Evolutionary conservation across 1,140 invertebrate genomes (phyloP).

Genomic region (Macrosteles quadrilineatus): DNA sequence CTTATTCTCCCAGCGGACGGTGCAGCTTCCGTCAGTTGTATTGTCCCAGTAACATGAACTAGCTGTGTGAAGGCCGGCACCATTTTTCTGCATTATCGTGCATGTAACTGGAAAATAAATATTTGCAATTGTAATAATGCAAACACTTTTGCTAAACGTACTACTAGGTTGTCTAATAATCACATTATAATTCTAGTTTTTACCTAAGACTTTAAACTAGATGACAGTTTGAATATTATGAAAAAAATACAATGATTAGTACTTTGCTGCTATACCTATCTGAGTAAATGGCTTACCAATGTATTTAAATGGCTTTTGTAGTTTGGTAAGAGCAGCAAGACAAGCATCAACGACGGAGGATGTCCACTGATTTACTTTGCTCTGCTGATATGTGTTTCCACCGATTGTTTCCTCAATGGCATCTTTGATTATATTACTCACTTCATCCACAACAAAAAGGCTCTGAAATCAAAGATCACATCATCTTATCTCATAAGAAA

Average conservation of each 20-base stretch:
- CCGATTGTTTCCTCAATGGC: constrained; percentile 96
- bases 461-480: constrained; percentile 63
- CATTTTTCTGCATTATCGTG: constrained; percentile 98
- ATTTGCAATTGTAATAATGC: too few relatives aligned
- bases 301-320: constrained; percentile 98
- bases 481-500: too few relatives aligned
- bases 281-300: too few relatives aligned
- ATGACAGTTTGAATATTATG: too few relatives aligned
- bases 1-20: constrained; percentile 98
- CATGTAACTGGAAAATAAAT: constrained; percentile 88
- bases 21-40: constrained; percentile 93
- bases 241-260: too few relatives aligned
- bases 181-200: too few relatives aligned
- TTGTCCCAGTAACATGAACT: constrained; percentile 98
- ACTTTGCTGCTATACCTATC: too few relatives aligned
- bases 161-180: too few relatives aligned
- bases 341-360: constrained; percentile 93
- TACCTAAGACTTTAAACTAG: too few relatives aligned
- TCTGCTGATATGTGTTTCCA: constrained; percentile 93
- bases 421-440: constrained; percentile 98
- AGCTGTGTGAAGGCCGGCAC: constrained; percentile 93
- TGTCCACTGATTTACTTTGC: constrained; percentile 97
- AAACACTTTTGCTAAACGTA: too few relatives aligned
- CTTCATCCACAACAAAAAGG: constrained; percentile 96
- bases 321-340: constrained; percentile 86